Conservation (phyloP, 2,797 vertebrate species). For the Gambusia yucatana region DNA sequence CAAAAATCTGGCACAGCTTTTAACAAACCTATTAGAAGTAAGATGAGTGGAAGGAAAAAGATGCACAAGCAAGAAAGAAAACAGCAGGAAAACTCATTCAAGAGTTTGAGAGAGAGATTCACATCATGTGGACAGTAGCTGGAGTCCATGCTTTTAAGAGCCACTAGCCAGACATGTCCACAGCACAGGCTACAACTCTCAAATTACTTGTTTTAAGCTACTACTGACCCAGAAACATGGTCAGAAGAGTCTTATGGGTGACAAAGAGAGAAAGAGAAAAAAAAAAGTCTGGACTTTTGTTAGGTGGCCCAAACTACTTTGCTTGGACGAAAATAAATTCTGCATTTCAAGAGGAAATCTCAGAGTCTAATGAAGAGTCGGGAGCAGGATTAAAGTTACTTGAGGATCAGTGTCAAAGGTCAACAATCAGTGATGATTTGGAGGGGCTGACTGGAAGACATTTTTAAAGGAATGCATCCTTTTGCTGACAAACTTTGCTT, state of each 20-base stretch:
- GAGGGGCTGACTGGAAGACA: neutral
- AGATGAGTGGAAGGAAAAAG: neutral
- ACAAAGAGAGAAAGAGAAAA: neutral
- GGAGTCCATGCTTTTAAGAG: neutral
- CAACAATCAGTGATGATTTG: neutral
- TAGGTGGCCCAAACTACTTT: neutral
- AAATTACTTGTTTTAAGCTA: neutral
- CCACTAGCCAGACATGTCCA: neutral
- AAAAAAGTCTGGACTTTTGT: neutral
- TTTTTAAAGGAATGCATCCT: neutral
- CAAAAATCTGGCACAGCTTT: neutral
- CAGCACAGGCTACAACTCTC: neutral
- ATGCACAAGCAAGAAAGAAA: neutral
- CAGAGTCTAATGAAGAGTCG: neutral
- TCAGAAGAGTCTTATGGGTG: neutral
- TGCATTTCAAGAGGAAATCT: neutral
- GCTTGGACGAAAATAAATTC: neutral
- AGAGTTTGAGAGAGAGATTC: neutral
- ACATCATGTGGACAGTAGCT: neutral
- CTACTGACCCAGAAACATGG: neutral
- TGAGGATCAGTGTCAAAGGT: neutral
- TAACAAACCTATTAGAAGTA: neutral
- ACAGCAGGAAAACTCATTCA: neutral
- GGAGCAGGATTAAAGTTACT: neutral
- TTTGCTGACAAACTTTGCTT: neutral